phyloP scores from a whole-genome alignment of 1,140 invertebrate genomes.

The Acromyrmex charruanus region DNA sequence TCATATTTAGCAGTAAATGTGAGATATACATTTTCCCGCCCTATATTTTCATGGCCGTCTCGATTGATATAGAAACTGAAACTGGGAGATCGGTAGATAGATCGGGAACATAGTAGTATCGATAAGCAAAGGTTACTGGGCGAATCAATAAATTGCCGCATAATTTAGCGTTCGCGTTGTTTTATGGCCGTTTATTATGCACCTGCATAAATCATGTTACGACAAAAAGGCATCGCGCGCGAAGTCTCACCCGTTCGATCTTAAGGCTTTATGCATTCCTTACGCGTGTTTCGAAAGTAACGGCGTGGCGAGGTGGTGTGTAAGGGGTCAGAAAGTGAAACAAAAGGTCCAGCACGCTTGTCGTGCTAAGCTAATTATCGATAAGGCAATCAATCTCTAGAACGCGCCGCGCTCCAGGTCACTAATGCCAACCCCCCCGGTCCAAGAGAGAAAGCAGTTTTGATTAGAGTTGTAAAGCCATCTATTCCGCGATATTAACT shows the following conservation, averaged over 20 bases:
- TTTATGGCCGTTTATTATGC: constrained; percentile 47
- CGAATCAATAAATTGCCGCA: constrained; percentile 52
- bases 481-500: constrained; percentile 2
- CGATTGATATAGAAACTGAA: background rate
- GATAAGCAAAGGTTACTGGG: constrained; percentile 54
- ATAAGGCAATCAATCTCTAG: constrained; percentile 79
- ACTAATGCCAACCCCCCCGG: constrained; percentile 76
- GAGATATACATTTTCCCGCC: background rate
- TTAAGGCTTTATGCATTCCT: background rate
- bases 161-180: constrained; percentile 33
- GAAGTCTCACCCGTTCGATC: constrained; percentile 16
- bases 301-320: constrained; percentile 31
- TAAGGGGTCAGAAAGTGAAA: constrained; percentile 63
- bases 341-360: constrained; percentile 72
- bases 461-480: constrained; percentile 70
- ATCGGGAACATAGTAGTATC: constrained; percentile 21
- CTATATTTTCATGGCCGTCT: constrained; percentile 1
- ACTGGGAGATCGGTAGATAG: constrained; percentile 7
- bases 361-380: constrained; percentile 79
- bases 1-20: background rate
- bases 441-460: constrained; percentile 80
- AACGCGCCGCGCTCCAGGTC: constrained; percentile 72
- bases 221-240: constrained; percentile 50
- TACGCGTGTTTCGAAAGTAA: constrained; percentile 21
- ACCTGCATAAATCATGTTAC: constrained; percentile 60